Percentiles rank a stretch among this genome's conserved stretches.
Evolutionary conservation across 2,888 invertebrate genomes (phyloP).

Genomic region (Cyrtodaria siliqua): DNA sequence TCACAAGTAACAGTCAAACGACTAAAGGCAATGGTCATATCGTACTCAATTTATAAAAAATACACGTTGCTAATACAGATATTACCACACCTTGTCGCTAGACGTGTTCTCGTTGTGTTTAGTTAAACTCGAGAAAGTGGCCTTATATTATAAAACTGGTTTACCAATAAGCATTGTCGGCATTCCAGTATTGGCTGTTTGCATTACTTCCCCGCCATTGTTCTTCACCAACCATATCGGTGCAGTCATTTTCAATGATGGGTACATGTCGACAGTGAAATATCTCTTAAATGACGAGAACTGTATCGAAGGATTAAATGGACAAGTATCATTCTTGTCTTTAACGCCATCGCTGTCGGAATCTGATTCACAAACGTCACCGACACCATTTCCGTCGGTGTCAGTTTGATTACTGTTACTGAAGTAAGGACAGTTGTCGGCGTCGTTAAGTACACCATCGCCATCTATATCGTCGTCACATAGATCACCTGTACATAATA

Average conservation of each 20-base stretch:
- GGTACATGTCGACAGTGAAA: constrained; percentile 60
- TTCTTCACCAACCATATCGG: constrained; percentile 64
- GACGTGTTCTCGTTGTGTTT: too few relatives aligned
- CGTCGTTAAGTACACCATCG: constrained; percentile 94
- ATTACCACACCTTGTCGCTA: too few relatives aligned
- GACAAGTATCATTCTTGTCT: constrained; percentile 89
- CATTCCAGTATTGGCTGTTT: constrained; percentile 61
- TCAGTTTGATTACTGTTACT: constrained; percentile 90
- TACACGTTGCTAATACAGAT: too few relatives aligned
- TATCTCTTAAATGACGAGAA: constrained; percentile 56
- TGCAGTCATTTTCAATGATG: constrained; percentile 29
- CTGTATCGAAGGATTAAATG: constrained; percentile 91
- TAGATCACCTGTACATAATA: too few relatives aligned
- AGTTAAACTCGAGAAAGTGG: too few relatives aligned
- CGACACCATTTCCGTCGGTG: too few relatives aligned
- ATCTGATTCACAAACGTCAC: constrained; percentile 64
- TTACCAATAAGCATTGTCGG: too few relatives aligned
- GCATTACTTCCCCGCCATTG: constrained; percentile 67
- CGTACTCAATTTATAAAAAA: too few relatives aligned
- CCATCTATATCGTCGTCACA: constrained; percentile 87
- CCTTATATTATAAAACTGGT: too few relatives aligned
- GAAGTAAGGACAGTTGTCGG: constrained; percentile 94
- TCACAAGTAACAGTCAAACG: too few relatives aligned
- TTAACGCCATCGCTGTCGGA: constrained; percentile 79
- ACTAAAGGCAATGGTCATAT: too few relatives aligned